A percentile compares a stretch with the other conserved stretches of the same genome.
Evolutionary conservation across 2,113 vertebrate species (phyloP).

Genomic region (Phalacrocorax pelagicus): DNA sequence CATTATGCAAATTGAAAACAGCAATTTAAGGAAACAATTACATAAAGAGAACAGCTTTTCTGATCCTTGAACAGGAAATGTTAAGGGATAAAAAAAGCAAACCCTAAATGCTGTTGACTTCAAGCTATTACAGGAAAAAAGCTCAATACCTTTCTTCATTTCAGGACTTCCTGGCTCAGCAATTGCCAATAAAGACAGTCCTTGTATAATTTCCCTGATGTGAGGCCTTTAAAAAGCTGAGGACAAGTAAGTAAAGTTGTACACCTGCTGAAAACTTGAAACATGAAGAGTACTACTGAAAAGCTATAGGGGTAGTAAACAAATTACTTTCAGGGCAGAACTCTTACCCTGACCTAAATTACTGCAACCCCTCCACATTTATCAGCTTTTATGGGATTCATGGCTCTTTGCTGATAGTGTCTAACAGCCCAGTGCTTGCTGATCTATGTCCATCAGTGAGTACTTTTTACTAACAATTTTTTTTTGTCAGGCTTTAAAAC

Average conservation of each 20-base stretch:
- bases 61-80: slow-evolving; percentile 49
- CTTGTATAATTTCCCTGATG: not conserved
- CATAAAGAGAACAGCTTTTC: slow-evolving; percentile 48
- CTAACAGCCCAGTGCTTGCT: not conserved
- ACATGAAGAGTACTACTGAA: not conserved
- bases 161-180: not conserved
- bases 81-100: slow-evolving; percentile 50
- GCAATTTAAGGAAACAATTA: slow-evolving; percentile 61
- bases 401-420: not conserved
- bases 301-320: not conserved
- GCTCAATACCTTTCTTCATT: slow-evolving; percentile 21
- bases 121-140: not conserved
- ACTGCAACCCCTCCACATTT: not conserved
- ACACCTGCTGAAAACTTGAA: not conserved
- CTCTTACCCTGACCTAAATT: not conserved
- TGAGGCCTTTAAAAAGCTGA: not conserved
- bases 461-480: not conserved
- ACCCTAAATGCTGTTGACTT: slow-evolving; percentile 6
- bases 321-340: not conserved
- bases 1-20: slow-evolving; percentile 64
- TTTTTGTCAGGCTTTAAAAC: not conserved
- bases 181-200: not conserved
- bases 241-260: not conserved
- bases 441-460: not conserved
- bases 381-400: not conserved